Evolutionary conservation across 2,113 vertebrate species (phyloP), one percentile per base, ranked within the genome.

Genomic region (Tursiops truncatus): DNA sequence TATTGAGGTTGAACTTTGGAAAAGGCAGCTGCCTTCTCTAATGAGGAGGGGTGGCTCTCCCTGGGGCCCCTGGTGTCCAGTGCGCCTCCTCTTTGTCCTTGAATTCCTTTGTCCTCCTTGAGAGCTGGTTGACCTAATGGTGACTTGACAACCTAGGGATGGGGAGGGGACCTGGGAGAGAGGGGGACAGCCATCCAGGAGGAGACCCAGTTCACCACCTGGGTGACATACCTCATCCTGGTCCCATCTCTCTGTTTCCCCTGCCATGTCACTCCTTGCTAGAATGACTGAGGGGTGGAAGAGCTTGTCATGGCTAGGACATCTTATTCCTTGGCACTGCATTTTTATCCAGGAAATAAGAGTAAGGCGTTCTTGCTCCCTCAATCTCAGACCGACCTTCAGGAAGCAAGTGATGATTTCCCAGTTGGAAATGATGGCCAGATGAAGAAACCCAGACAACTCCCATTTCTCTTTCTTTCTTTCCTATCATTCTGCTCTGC

Each of bases 31-130:
- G 77, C 62, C 26, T 73, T 58, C 56, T 58, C 20, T 68, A 25
- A 15, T 8, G 47, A 26, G 12, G 7, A 31, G 21, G 68, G 41
- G 6, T 11, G 18, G 11, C 1, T 76, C 9, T n/a, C 73, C 11
- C 8, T 1, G 47, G 20, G 33, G 28, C 4, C 5, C 14, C 4
- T 1, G 0, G 28, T 8, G 23, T 44, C 63, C 41, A 1, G 21
- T 0, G 18, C 23, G 8, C 28, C 38, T 10, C 5, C 2, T 28
- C 62, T 28, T 65, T 73, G 23, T 15, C 18, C 7, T 47, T 2
- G 36, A 7, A 18, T 3, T 4, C 2, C 25, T 31, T 5, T 3
- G 6, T 25, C 50, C 6, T 80, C 63, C 31, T 70, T n/a, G 74
- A 21, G 53, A 23, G 17, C 23, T 28, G 25, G 33, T 1, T 44